Base-by-base conservation (phyloP, 2,797 vertebrate species). In the Lutra lutra region DNA sequence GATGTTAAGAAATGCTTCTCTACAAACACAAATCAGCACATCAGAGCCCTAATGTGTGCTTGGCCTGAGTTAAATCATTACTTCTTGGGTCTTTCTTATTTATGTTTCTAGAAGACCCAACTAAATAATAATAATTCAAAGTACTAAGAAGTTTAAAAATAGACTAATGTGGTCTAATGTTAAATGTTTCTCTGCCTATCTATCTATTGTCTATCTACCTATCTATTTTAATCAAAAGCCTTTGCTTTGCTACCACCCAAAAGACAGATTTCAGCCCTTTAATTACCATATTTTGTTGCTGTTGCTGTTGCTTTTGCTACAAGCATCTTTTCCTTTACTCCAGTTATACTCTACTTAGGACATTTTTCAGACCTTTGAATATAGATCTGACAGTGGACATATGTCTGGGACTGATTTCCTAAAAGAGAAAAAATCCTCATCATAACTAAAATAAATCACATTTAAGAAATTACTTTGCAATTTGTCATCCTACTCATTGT, bases 381-480 rank as follows among this genome's bases (percentile, higher is more conserved):
- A 0, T 29, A 87, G 46, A 48, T 35, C 60, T 79, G 62, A 95
- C 15, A 68, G 51, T 64, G n/a, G 51, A 93, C 38, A 64, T 66
- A 75, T 60, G 20, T 89, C 40, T 60, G 46, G 21, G 7, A 70
- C 48, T 83, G 60, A 91, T 62, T 66, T 46, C 12, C 25, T 78
- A 58, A 75, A 68, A 80, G 25, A 29, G 48, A 73, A 35, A 83
- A 21, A 46, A 60, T 2, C 58, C 13, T 85, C 20, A 18, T 23
- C 2, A 51, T 95, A 95, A 80, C 87, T n/a, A 21, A 94, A 94
- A 92, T 77, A 84, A 95, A 79, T 86, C 20, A n/a, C 72, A 75
- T 64, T 78, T 92, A 46, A 77, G 94, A 94, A 95, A 72, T 23
- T 60, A 35, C 64, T 64, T 86, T 91, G 68, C 75, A 78, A 80